Evolutionary conservation across 2,113 vertebrate genomes (phyloP).

Genomic region (human): DNA sequence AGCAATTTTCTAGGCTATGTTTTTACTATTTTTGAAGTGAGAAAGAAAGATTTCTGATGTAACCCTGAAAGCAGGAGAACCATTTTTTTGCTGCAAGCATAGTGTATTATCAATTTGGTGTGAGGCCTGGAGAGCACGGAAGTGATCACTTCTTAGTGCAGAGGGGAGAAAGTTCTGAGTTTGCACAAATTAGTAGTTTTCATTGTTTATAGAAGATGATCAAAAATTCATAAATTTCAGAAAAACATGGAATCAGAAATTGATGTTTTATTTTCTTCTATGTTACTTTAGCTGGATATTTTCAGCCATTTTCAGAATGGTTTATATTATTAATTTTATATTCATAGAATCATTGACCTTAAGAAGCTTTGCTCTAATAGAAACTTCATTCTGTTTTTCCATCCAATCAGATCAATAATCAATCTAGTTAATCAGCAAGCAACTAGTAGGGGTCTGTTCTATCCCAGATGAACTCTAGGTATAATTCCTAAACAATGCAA

Average conservation of each 20-base stretch:
- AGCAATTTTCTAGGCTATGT: slow-evolving; percentile 18
- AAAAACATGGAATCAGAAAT: neutral
- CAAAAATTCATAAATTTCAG: neutral
- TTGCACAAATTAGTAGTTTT: neutral
- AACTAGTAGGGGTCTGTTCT: neutral
- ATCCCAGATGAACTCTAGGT: neutral
- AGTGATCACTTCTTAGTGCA: neutral
- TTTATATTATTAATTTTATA: neutral
- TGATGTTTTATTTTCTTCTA: neutral
- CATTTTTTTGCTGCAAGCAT: neutral
- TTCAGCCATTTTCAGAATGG: neutral
- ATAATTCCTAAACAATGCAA: neutral
- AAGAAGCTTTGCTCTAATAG: neutral
- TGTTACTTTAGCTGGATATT: neutral
- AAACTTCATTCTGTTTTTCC: slow-evolving; percentile 29
- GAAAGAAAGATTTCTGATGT: neutral
- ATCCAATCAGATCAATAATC: neutral
- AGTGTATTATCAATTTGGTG: neutral
- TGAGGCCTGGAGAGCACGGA: neutral
- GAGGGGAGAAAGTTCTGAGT: neutral
- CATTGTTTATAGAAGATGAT: neutral
- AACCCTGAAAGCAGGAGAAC: neutral
- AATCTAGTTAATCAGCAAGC: neutral
- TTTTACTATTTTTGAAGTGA: slow-evolving; percentile 38
- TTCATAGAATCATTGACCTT: neutral